Conservation (phyloP, 2,797 vertebrate genomes). For the Leuciscus waleckii region DNA sequence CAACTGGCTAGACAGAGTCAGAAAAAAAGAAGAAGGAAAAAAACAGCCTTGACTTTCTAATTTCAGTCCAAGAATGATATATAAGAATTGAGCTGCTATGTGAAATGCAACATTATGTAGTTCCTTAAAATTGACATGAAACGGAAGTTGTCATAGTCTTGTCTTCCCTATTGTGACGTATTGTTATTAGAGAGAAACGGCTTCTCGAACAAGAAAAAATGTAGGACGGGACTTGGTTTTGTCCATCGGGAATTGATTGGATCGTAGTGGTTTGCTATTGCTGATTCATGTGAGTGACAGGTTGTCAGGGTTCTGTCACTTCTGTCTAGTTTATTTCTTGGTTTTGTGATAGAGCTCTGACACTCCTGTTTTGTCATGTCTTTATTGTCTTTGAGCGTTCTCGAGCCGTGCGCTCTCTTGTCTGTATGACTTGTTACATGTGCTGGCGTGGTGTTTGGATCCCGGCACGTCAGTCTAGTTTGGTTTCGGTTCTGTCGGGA, state of each 20-base stretch:
- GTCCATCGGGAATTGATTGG: background rate
- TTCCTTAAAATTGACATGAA: background rate
- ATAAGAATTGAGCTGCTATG: background rate
- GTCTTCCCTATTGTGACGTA: background rate
- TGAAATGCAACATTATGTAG: background rate
- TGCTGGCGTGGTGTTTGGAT: too few species aligned
- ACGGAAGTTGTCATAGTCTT: background rate
- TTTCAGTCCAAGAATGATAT: background rate
- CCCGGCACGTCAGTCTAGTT: too few species aligned
- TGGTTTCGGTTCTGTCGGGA: too few species aligned
- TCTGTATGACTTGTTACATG: too few species aligned
- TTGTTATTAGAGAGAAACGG: background rate
- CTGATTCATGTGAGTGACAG: background rate
- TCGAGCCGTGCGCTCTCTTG: too few species aligned
- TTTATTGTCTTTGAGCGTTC: too few species aligned
- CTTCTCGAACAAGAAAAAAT: background rate
- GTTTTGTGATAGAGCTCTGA: too few species aligned
- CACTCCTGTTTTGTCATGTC: too few species aligned
- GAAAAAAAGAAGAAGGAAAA: conserved; percentile 37
- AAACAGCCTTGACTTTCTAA: background rate
- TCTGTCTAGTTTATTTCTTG: too few species aligned
- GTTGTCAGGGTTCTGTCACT: background rate
- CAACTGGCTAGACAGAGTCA: conserved; percentile 34
- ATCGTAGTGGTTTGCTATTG: too few species aligned
- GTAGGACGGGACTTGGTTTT: background rate